Base-by-base conservation (phyloP, 2,113 vertebrate genomes). In the Atrichornis clamosus region DNA sequence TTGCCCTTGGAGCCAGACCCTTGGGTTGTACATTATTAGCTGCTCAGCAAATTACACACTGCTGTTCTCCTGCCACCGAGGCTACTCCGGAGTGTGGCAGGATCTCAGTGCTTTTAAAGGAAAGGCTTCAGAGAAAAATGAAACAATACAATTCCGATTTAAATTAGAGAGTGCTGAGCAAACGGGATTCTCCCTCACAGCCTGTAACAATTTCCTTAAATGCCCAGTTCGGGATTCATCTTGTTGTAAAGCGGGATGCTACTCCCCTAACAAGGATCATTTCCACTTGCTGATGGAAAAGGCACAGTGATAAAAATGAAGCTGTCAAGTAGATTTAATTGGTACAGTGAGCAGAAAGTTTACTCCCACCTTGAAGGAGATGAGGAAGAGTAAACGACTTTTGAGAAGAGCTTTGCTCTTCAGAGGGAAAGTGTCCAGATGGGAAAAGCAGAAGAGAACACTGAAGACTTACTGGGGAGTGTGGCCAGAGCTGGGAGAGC, bases 171-270 rank as follows among this genome's bases (percentile, higher is more conserved):
- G 28, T 88, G 93, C 90, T 96, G 87, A 75, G 89, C 91, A 84
- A 79, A 55, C 35, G 4, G 88, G 94, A 91, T 95, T 90, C 77
- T 84, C 42, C 70, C 73, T 68, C 76, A 13, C 70, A 22, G 47
- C 68, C 88, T 55, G 1, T 13, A 80, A 39, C 91, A 73, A 83
- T 84, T 94, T 90, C 80, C 67, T 56, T 94, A 95, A 97, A 67
- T 26, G 95, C 96, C 94, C 11, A 64, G 97, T 96, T 95, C 30
- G 63, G 97, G 94, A 91, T 86, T 95, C 75, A 64, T 93, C 85
- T 72, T 30, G 11, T 55, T 89, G 80, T 69, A 52, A 93, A 97
- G 97, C 55, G 58, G 64, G 86, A 84, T 89, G 91, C 67, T 91
- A 67, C 92, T 92, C 74, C 55, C 58, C 76, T 74, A 87, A 90